Conservation (phyloP, 2,113 vertebrate genomes). For the Hippocampus mohnikei region DNA sequence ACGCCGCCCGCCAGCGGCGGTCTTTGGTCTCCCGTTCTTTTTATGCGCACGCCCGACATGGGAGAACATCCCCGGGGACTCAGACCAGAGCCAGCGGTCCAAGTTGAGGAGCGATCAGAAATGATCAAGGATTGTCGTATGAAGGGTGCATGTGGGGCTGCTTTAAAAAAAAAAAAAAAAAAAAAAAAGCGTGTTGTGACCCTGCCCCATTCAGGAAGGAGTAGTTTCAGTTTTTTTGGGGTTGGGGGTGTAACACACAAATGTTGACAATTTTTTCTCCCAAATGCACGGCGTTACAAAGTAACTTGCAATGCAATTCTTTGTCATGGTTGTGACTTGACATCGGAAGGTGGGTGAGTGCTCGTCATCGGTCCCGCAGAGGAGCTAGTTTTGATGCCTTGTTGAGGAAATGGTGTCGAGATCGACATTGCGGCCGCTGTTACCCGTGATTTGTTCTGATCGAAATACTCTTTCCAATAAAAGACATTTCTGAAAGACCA, state of each 20-base stretch:
- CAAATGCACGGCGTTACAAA: no score
- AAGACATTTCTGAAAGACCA: slow-evolving; percentile 9
- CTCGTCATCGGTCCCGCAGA: slow-evolving; percentile 11
- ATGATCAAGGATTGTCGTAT: background rate
- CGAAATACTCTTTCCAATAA: slow-evolving; percentile 78
- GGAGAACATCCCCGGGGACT: slow-evolving; percentile 12
- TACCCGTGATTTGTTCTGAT: slow-evolving; percentile 58
- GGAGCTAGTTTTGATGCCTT: slow-evolving; percentile 23
- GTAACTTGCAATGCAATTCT: background rate
- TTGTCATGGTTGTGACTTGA: no score
- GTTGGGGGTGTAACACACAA: background rate
- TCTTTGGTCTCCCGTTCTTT: background rate
- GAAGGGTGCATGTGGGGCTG: background rate
- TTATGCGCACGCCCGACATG: slow-evolving; percentile 16
- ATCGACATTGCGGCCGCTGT: slow-evolving; percentile 44
- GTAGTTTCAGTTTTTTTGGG: background rate
- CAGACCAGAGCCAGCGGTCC: background rate
- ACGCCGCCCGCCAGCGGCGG: background rate
- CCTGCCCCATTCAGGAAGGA: slow-evolving; percentile 3
- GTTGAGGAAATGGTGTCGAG: slow-evolving; percentile 38
- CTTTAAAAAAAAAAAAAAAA: slow-evolving; percentile 18
- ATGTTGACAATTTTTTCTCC: background rate
- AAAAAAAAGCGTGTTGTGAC: slow-evolving; percentile 28
- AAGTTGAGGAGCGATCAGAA: slow-evolving; percentile 2
- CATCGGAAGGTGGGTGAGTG: no score